A percentile compares a stretch with the other conserved stretches of the same genome.
phyloP scores from a whole-genome alignment of 2,797 vertebrate species.

The Borostomias antarcticus region DNA sequence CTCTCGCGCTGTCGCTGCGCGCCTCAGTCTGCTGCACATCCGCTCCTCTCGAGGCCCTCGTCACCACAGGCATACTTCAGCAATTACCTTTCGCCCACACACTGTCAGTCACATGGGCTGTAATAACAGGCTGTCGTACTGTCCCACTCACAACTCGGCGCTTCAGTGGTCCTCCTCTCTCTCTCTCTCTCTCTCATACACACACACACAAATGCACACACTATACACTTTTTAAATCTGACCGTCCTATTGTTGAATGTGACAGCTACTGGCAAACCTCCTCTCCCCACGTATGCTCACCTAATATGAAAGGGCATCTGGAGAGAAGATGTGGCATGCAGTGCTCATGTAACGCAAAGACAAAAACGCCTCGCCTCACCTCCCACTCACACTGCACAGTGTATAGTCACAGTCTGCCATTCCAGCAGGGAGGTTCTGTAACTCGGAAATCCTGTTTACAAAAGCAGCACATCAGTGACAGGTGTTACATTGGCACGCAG shows the following conservation, averaged over 20 bases:
- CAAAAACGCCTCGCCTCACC: slow-evolving; percentile 9
- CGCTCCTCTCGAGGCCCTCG: slow-evolving; percentile 62
- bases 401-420: slow-evolving; percentile 5
- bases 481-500: background rate
- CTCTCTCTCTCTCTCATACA: slow-evolving; percentile 9
- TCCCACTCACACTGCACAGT: slow-evolving; percentile 20
- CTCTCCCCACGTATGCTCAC: background rate
- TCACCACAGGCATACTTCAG: slow-evolving; percentile 71
- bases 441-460: slow-evolving; percentile 8
- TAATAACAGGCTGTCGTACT: slow-evolving; percentile 67
- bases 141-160: slow-evolving; percentile 43
- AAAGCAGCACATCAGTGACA: slow-evolving; percentile 7
- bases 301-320: slow-evolving; percentile 27
- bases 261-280: background rate
- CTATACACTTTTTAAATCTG: slow-evolving; percentile 1
- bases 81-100: slow-evolving; percentile 72
- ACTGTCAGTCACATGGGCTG: slow-evolving; percentile 60
- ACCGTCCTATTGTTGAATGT: background rate
- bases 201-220: background rate
- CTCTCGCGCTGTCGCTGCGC: slow-evolving; percentile 9
- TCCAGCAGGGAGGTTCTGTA: slow-evolving; percentile 5
- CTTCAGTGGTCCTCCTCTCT: slow-evolving; percentile 1
- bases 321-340: slow-evolving; percentile 19
- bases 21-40: slow-evolving; percentile 69
- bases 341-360: slow-evolving; percentile 10